Evolutionary conservation across 2,113 vertebrate genomes (phyloP), one percentile per base, ranked within the genome.

Genomic region (Engraulis encrasicolus): DNA sequence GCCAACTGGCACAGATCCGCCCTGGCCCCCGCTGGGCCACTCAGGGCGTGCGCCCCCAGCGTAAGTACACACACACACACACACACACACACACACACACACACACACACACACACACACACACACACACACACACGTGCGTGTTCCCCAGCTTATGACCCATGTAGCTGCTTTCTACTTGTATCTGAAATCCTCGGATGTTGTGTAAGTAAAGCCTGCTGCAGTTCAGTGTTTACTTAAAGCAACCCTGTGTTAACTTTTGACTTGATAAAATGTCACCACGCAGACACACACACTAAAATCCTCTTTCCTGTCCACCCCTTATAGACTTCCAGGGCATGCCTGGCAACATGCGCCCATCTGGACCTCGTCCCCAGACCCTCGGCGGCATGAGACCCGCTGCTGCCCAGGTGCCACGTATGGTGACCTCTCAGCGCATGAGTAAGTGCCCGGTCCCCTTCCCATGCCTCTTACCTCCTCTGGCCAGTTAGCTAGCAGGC

Each of bases 11-110:
- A 81, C 98, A 97, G 82, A 95, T 99, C 90, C 96, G 98, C 91
- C 97, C 97, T 37, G 96, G 96, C 93, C 98, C 98, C 87, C 97
- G 97, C 91, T 99, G 98, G 98, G 94, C 98, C 91, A 95, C 97
- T 79, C 97, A 98, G 93, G 96, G 96, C 90, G 97, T 98, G 91
- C 96, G 98, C 90, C 97, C 97, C 88, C 98, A 98, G 92, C 97
- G 97, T 97, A 93, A 97, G 97, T 92, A 27, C 40, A 45, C 40
- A 45, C 40, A 45, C 40, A 45, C 4, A 31, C 80, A 19, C 31
- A 31, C 15, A 7, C 6, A 1, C 6, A 20, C 20, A 19, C 34
- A 45, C 15, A 45, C 40, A n/a, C n/a, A n/a, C n/a, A n/a, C n/a
- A n/a, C n/a, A n/a, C n/a, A n/a, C n/a, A n/a, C n/a, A n/a, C n/a